Base-by-base conservation (phyloP, 2,113 vertebrate genomes). In the Silurus meridionalis region DNA sequence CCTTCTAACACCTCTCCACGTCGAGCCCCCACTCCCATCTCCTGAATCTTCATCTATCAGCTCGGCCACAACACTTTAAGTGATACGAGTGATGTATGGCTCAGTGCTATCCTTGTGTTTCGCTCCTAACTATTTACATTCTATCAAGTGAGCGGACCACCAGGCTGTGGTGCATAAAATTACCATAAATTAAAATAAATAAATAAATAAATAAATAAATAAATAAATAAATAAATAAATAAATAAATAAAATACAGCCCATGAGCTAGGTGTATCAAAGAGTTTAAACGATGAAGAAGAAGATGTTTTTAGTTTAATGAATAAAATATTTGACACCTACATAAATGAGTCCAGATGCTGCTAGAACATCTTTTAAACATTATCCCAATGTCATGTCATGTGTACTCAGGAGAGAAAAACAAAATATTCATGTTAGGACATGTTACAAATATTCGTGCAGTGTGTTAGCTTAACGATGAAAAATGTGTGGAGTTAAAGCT, bases 41-140 rank as follows among this genome's bases (percentile, higher is more conserved):
- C 91, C 91, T 89, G 93, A 93, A 96, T 95, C 93, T 97, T 96
- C 95, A 97, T 97, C 96, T 95, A 97, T 98, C 97, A 98, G 93
- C 94, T 90, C 91, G 88, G 85, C 94, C 94, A 93, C 95, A 96
- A 97, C 96, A 96, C 95, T 96, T 97, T 96, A 95, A 96, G 95
- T 95, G 95, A 96, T 96, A 94, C 94, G 91, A 93, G 93, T 97
- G 97, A 98, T 97, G 94, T 96, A 97, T 96, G 93, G 94, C 93
- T 91, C 93, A 83, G 93, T 95, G 96, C 95, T 96, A 96, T 94
- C 94, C 94, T 95, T 93, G 95, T 94, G 95, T 96, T 96, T 94
- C 94, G 95, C 95, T 93, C 94, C 90, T 89, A 91, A 94, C 95
- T 96, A 95, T 96, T 97, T 97, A 96, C 96, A 95, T 97, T 95